Evolutionary conservation across 2,888 invertebrate genomes (phyloP).

Genomic region (Carcina quercana): DNA sequence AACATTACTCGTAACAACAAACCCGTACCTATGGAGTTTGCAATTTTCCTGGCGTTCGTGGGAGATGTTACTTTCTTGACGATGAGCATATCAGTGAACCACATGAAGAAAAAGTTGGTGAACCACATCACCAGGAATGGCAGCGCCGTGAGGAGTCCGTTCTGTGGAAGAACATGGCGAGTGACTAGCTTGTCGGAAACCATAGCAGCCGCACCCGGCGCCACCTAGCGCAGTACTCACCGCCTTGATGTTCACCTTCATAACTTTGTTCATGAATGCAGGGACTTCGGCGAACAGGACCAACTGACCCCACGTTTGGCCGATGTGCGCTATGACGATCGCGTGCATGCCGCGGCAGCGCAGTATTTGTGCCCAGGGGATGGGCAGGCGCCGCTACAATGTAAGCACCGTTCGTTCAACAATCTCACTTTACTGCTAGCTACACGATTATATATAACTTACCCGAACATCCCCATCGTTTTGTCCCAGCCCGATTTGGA

Average conservation of each 20-base stretch:
- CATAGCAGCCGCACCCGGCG: too few species aligned
- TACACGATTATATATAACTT: background rate
- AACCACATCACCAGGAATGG: slow-evolving; percentile 85
- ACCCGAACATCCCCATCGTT: slow-evolving; percentile 28
- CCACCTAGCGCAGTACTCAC: too few species aligned
- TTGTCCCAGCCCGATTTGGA: slow-evolving; percentile 76
- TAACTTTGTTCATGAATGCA: slow-evolving; percentile 81
- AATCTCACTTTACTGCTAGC: too few species aligned
- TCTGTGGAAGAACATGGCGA: too few species aligned
- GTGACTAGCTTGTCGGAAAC: too few species aligned
- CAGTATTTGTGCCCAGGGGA: slow-evolving; percentile 83
- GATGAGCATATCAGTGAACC: slow-evolving; percentile 76
- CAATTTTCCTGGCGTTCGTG: slow-evolving; percentile 73
- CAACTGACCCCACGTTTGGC: slow-evolving; percentile 85
- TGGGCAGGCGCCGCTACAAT: slow-evolving; percentile 47
- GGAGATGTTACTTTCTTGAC: slow-evolving; percentile 66
- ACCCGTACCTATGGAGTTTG: slow-evolving; percentile 72
- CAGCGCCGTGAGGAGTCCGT: slow-evolving; percentile 79
- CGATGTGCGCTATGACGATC: slow-evolving; percentile 75
- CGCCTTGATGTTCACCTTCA: slow-evolving; percentile 75
- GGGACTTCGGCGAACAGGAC: slow-evolving; percentile 87
- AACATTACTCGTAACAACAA: too few species aligned
- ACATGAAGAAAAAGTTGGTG: slow-evolving; percentile 81
- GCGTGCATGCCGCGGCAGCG: slow-evolving; percentile 71
- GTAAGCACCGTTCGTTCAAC: background rate